A percentile compares a stretch with the other conserved stretches of the same genome.
Evolutionary conservation across 92 coral and sea anemone genomes (phyloP).

Genomic region (Ricordea florida): DNA sequence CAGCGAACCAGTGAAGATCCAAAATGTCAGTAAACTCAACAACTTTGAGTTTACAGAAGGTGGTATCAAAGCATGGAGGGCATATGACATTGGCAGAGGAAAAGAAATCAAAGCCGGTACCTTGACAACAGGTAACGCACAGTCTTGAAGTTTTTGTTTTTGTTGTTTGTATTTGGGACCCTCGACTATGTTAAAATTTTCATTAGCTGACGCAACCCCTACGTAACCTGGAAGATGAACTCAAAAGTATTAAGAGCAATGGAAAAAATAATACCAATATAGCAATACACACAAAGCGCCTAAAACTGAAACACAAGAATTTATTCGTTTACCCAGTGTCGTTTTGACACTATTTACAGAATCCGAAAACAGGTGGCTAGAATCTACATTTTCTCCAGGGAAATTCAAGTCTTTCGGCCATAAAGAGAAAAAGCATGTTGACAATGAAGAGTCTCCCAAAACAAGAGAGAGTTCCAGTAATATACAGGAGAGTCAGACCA

Average conservation of each 20-base stretch:
- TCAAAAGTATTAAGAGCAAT: no score
- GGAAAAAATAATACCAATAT: neutral
- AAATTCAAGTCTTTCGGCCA: neutral
- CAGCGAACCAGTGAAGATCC: constrained; percentile 1
- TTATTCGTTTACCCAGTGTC: neutral
- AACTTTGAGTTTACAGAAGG: constrained; percentile 25
- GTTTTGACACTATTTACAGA: neutral
- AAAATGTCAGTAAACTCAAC: constrained; percentile 41
- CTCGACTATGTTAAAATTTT: neutral
- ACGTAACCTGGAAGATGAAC: no score
- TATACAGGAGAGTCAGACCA: no score
- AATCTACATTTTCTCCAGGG: constrained; percentile 16
- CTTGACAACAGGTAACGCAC: constrained; percentile 12
- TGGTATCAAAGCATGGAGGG: constrained; percentile 30
- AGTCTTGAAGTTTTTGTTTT: neutral
- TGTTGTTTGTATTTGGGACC: neutral
- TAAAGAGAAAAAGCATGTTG: constrained; percentile 14
- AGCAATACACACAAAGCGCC: neutral
- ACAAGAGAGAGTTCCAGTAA: no score
- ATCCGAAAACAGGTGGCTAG: constrained; percentile 5
- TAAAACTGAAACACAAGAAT: neutral
- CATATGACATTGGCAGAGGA: constrained; percentile 47
- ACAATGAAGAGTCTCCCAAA: neutral
- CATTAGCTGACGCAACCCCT: no score
- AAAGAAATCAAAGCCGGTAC: constrained; percentile 32